A percentile compares a stretch with the other conserved stretches of the same genome.
These are phyloP conservation scores for Oryzaephilus surinamensis DNA, from an alignment of 1,140 invertebrate species.

Conservation along the genomic window DNA sequence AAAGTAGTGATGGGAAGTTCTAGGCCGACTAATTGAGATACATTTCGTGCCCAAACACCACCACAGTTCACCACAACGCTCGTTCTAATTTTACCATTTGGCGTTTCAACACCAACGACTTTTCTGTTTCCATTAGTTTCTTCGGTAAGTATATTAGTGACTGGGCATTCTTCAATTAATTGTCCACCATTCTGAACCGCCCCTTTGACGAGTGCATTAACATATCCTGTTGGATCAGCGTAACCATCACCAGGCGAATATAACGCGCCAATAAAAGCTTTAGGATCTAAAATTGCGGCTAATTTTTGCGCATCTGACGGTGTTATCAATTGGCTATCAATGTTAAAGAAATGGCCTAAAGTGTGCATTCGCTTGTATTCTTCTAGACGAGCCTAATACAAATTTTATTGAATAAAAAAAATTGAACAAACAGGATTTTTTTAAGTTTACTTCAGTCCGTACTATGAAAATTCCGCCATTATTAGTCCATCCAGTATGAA, in stretches of 20 bases:
- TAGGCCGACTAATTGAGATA: slow-evolving; percentile 59
- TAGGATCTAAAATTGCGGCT: slow-evolving; percentile 69
- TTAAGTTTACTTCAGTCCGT: slow-evolving; percentile 51
- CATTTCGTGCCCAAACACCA: slow-evolving; percentile 68
- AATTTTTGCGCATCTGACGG: slow-evolving; percentile 62
- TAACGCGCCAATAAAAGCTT: slow-evolving; percentile 61
- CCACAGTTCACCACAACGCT: slow-evolving; percentile 64
- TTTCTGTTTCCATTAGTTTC: slow-evolving; percentile 42
- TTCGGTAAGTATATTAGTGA: slow-evolving; percentile 49
- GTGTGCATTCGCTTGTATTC: slow-evolving; percentile 77
- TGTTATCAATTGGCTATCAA: slow-evolving; percentile 61
- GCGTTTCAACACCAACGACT: slow-evolving; percentile 64
- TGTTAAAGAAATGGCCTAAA: slow-evolving; percentile 61
- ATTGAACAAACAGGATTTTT: neutral
- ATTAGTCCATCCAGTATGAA: slow-evolving; percentile 74
- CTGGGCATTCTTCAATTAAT: slow-evolving; percentile 68
- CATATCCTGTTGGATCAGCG: slow-evolving; percentile 71
- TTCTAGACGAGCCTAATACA: slow-evolving; percentile 58
- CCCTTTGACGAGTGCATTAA: slow-evolving; percentile 58
- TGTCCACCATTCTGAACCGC: slow-evolving; percentile 59
- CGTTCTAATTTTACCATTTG: slow-evolving; percentile 59
- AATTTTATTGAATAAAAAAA: neutral
- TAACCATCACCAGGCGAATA: slow-evolving; percentile 73
- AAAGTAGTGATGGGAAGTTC: slow-evolving; percentile 67
- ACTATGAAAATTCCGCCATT: slow-evolving; percentile 85